Evolutionary conservation across 2,888 invertebrate genomes (phyloP), one percentile per base, ranked within the genome.

Genomic region (Cordylochernes scorpioides): DNA sequence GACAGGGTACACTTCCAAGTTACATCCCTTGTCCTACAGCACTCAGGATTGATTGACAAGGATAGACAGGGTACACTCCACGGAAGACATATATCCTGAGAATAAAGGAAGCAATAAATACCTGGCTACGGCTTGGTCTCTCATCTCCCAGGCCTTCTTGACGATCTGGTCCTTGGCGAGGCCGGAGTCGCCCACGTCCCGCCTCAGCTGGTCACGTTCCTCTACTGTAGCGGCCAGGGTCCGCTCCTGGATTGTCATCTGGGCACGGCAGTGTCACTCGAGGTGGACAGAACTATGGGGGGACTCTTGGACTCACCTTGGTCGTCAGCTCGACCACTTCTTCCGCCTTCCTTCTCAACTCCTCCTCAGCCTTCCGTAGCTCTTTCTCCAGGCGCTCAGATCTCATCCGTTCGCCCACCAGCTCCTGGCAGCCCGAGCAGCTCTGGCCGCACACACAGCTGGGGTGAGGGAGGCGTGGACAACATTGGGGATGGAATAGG

Each of bases 151-250:
- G 21, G 77, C 80, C 49, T 71, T 71, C 28, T 70, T 60, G 30
- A 84, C 65, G 2, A 75, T 62, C 44, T 78, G 75, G 47, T 82
- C 80, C 50, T 68, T 67, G 44, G 70, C 68, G 32, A 46, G 30
- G 16, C 42, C 43, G 29, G 42, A 44, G 22, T 36, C 42, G 5
- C 46, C 39, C 2, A 53, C 41, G 37, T 55, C 54, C 26, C 52
- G 45, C 15, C 77, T 61, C 3, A 80, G 68, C 32, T 71, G 65
- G 52, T 80, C 77, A 1, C 80, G 58, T 46, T 84, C 80, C 44
- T 80, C 78, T 9, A 66, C 63, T 0, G 73, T 68, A 9, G 73
- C 68, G n/a, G 65, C 62, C 4, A 82, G 55, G 46, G 80, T 77
- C 18, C 75, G 70, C 43, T 82, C 74, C 39, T 70, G 51, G 15